Conservation (phyloP, 53 echinoderm and acorn worm species). For the Patiria pectinifera region DNA sequence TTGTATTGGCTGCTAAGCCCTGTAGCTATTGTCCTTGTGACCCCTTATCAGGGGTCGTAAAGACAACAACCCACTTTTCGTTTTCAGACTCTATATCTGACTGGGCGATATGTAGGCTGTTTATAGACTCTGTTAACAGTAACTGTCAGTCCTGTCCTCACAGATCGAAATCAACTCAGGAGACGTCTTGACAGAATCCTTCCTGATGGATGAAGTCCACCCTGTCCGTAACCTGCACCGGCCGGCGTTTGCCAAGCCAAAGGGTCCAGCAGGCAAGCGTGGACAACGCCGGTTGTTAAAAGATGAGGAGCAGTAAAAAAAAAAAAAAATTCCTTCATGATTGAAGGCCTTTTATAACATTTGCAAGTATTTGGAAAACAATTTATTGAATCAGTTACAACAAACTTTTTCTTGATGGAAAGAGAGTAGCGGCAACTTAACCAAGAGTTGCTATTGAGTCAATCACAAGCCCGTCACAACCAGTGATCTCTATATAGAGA, state of each 20-base stretch:
- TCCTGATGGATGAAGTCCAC: slow-evolving; percentile 83
- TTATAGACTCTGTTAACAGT: background rate
- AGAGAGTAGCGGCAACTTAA: background rate
- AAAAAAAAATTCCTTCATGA: background rate
- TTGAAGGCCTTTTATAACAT: background rate
- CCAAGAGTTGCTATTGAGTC: too few relatives aligned
- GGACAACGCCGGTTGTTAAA: slow-evolving; percentile 84
- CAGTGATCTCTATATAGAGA: too few relatives aligned
- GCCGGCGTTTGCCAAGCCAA: slow-evolving; percentile 91
- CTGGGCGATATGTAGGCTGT: too few relatives aligned
- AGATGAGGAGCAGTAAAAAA: slow-evolving; percentile 47
- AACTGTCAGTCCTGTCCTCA: background rate
- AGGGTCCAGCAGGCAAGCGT: slow-evolving; percentile 82
- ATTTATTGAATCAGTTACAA: background rate
- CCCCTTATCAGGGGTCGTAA: too few relatives aligned
- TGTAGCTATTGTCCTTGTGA: too few relatives aligned
- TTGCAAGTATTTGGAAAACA: background rate
- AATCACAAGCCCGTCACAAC: too few relatives aligned
- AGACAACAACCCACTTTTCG: too few relatives aligned
- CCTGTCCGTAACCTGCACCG: slow-evolving; percentile 86
- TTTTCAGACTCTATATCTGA: too few relatives aligned
- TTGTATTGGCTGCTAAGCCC: too few relatives aligned
- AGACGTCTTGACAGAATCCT: slow-evolving; percentile 83
- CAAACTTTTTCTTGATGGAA: background rate
- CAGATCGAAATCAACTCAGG: slow-evolving; percentile 89